A percentile compares a stretch with the other conserved stretches of the same genome.
Evolutionary conservation across 2,797 vertebrate species (phyloP).

Genomic region (Sardinella longiceps): DNA sequence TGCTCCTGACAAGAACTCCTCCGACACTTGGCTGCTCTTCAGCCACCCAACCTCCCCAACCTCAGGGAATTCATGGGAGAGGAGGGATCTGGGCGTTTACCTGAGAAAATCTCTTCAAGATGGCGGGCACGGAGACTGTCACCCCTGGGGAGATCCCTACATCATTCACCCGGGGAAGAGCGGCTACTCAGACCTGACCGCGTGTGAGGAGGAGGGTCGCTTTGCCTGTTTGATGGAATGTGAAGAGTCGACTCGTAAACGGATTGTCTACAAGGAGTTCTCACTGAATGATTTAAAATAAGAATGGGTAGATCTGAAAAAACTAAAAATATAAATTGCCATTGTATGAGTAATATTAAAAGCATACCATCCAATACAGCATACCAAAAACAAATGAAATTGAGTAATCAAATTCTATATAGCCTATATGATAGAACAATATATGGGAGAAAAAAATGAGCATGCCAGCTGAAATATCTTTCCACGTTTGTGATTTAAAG

Average conservation of each 20-base stretch:
- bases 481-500: too few species aligned
- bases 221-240: slow-evolving; percentile 79
- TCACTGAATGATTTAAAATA: too few species aligned
- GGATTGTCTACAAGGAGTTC: too few species aligned
- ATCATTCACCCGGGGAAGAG: slow-evolving; percentile 70
- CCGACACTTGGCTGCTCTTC: slow-evolving; percentile 68
- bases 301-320: too few species aligned
- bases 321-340: too few species aligned
- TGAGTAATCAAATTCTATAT: too few species aligned
- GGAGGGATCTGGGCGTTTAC: slow-evolving; percentile 72
- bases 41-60: slow-evolving; percentile 79
- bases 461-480: too few species aligned
- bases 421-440: too few species aligned
- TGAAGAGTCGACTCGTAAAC: slow-evolving; percentile 49
- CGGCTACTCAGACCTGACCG: slow-evolving; percentile 79
- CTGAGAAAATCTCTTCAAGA: slow-evolving; percentile 62
- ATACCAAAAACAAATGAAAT: too few species aligned
- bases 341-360: too few species aligned
- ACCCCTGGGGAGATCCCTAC: slow-evolving; percentile 65
- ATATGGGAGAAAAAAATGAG: too few species aligned
- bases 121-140: background rate
- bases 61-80: slow-evolving; percentile 11
- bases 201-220: slow-evolving; percentile 49
- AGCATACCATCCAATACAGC: too few species aligned
- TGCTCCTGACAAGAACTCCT: background rate